These are phyloP conservation scores for Holothuria glaberrima DNA, from an alignment of 35 echinoderm and acorn worm species.

Conservation along the genomic window DNA sequence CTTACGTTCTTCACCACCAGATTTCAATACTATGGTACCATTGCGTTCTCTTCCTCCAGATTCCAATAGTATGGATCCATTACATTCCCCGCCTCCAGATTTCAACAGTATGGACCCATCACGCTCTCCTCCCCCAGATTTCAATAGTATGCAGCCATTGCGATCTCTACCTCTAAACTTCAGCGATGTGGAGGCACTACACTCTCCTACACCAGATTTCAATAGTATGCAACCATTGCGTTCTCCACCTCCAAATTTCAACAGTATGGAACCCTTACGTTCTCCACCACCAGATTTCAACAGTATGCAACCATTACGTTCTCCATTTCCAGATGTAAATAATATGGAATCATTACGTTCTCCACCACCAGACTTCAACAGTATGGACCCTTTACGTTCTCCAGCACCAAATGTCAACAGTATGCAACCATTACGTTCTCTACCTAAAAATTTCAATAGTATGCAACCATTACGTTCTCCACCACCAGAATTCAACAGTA, in stretches of 20 bases:
- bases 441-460: no score
- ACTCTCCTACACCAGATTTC: no score
- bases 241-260: neutral
- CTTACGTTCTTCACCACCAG: no score
- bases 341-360: neutral
- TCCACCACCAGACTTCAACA: neutral
- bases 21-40: neutral
- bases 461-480: no score
- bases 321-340: neutral
- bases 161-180: no score
- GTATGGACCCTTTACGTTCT: neutral
- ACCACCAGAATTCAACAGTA: no score
- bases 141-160: no score
- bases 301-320: neutral
- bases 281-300: neutral
- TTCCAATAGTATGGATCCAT: no score
- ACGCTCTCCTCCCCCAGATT: no score
- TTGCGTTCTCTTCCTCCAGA: neutral
- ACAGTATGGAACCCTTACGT: neutral
- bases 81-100: no score
- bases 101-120: no score
- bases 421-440: neutral
- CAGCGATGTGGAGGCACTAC: no score
- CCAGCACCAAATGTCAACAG: neutral
- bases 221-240: neutral